Evolutionary conservation across 2,888 invertebrate genomes (phyloP), one percentile per base, ranked within the genome.

Genomic region (Lingula anatina): DNA sequence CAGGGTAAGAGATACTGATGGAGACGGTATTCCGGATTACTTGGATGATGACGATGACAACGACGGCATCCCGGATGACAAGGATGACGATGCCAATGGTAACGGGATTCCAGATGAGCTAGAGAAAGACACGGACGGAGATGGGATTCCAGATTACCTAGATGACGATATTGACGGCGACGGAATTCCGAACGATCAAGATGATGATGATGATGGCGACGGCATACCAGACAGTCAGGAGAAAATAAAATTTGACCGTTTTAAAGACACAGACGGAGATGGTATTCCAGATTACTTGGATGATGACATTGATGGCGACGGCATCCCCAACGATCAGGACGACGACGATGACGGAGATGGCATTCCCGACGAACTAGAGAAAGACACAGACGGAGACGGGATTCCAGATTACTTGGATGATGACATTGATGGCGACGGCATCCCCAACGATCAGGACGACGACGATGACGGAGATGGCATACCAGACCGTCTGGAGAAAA

Each of bases 21-120:
- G 68, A 1, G 70, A 72, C 57, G 71, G 71, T 20, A 70, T 73
- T 39, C 70, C 72, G 15, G 69, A 71, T 55, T 46, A 65, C 45
- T 36, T 60, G 3, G 65, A 67, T 27, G 55, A 62, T 36, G 68
- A 68, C 50, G 52, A 53, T 45, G 60, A 60, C 40, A 48, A 51
- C 35, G 71, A 71, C 57, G 71, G 70, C n/a, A 70, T 71, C 23
- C 73, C 73, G 4, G 72, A 71, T 40, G 21, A 60, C 41, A 28
- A 57, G 9, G 69, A 70, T 26, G 48, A 65, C 5, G 70, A 71
- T 54, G 58, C 54, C 43, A 67, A 71, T 55, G 66, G 63, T 3
- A 62, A 65, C 51, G 62, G 67, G 12, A 65, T 66, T 41, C 66
- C 66, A 3, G 62, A 71, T 53, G 43, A 64, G 46, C 43, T 53